Evolutionary conservation across 1,140 invertebrate species (phyloP), one percentile per base, ranked within the genome.

Genomic region (Zaprionus camerounensis): DNA sequence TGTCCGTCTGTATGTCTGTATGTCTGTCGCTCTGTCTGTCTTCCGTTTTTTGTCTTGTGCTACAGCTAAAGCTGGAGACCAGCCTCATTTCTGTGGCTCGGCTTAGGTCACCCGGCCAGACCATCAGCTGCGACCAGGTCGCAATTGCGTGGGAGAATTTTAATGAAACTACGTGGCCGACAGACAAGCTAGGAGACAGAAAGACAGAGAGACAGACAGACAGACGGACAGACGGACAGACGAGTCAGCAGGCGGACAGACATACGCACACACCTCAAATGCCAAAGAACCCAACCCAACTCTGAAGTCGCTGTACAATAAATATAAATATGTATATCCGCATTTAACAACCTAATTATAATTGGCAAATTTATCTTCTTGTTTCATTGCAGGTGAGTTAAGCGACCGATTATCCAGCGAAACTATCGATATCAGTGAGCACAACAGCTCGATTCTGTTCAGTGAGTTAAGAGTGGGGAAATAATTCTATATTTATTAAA

Each of bases 81-180:
- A 65, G 34, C 36, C 51, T 64, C 20, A 20, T 51, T 56, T 24
- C 57, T 51, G 59, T 68, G 75, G 71, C 64, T 41, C 44, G 46
- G 77, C 64, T 70, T 69, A 64, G 62, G 71, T 70, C 64, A 78
- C 58, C 76, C 46, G 71, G 68, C 75, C 26, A 46, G 51, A 62
- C 22, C 63, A 74, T 31, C 59, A 67, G 67, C n/a, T 46, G 67
- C 74, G 69, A 76, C 75, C 81, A 77, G 56, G 63, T 44, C 62
- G 38, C 63, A 53, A 82, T 72, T 90, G 85, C 85, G 85, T 90
- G 85, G 85, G 85, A 90, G 85, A 85, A 71, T 82, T 80, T 81
- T 75, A 83, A 81, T 78, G 74, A 78, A 76, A 71, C 67, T 31
- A 64, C 49, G 20, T 20, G 2, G n/a, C n/a, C 7, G 9, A 12